Evolutionary conservation across 2,888 invertebrate genomes (phyloP), one percentile per base, ranked within the genome.

Genomic region (Esperia sulphurella): DNA sequence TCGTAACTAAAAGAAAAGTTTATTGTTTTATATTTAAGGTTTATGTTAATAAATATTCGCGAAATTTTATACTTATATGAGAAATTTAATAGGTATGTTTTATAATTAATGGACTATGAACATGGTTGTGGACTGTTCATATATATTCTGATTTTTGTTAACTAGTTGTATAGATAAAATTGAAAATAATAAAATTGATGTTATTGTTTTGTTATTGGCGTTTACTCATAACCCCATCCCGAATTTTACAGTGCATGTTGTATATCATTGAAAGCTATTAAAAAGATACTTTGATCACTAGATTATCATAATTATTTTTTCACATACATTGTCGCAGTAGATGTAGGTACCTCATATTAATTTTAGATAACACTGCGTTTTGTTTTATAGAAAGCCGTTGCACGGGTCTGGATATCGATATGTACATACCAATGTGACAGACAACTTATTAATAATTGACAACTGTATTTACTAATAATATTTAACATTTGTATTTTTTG

Each of bases 141-240:
- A 62, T 64, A 56, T 43, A 50, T 55, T 65, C 56, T 57, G 53
- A 66, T 62, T 44, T 65, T 87, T 87, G 88, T 88, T 88, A 85
- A 78, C 88, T 88, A 88, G 87, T 88, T 88, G 21, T 21, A 65
- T 88, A 86, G 71, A 65, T 65, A 63, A 66, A 71, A 58, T 35
- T 35, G 59, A 63, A 55, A 47, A 61, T 68, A 71, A 72, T 67
- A 69, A 76, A 75, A 60, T 61, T 60, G 61, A 65, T 68, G 62
- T 65, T 68, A 61, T 68, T 63, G 55, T 68, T 53, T 61, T 49
- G 50, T 52, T 58, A 45, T 43, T 51, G 28, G 42, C 48, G 30
- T 52, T 53, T 54, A 43, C 49, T 52, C 41, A 33, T 41, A 37
- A 8, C 35, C 43, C 14, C 8, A 56, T 60, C 49, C 42, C 42